Evolutionary conservation across 1,140 invertebrate genomes (phyloP).

Genomic region (Aphelenchoides fujianensis): DNA sequence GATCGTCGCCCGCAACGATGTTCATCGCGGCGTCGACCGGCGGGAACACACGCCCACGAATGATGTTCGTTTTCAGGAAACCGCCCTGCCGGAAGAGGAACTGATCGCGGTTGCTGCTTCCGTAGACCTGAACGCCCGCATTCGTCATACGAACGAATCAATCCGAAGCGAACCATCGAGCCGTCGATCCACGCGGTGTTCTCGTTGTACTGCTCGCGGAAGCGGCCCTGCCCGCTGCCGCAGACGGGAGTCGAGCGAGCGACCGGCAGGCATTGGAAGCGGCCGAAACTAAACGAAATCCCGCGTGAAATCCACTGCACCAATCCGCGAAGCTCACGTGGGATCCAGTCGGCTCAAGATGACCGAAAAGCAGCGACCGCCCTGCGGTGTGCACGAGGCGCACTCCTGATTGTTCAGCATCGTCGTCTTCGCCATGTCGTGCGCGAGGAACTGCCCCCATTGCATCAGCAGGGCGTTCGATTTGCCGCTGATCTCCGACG

Average conservation of each 20-base stretch:
- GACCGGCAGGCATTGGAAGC: constrained; percentile 61
- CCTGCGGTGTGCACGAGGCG: constrained; percentile 53
- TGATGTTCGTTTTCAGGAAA: constrained; percentile 61
- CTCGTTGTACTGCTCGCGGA: constrained; percentile 60
- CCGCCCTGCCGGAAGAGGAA: constrained; percentile 61
- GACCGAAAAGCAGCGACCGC: constrained; percentile 58
- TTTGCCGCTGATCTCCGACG: constrained; percentile 53
- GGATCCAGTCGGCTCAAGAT: constrained; percentile 57
- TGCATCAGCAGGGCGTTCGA: constrained; percentile 61
- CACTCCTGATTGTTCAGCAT: constrained; percentile 63
- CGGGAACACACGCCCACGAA: constrained; percentile 57
- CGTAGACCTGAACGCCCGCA: constrained; percentile 59
- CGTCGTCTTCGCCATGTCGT: constrained; percentile 60
- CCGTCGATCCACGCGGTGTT: constrained; percentile 62
- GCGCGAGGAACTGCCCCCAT: constrained; percentile 62
- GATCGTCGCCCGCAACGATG: constrained; percentile 60
- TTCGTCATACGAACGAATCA: too few relatives aligned
- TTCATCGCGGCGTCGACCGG: constrained; percentile 57
- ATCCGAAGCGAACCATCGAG: constrained; percentile 57
- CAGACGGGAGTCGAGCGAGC: constrained; percentile 60
- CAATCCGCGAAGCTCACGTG: constrained; percentile 37
- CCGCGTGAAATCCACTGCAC: background rate
- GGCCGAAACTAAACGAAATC: constrained; percentile 56
- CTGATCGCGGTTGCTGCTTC: constrained; percentile 53
- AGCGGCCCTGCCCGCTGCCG: constrained; percentile 48